Evolutionary conservation across 2,113 vertebrate species (phyloP).

Genomic region (Cololabis saira): DNA sequence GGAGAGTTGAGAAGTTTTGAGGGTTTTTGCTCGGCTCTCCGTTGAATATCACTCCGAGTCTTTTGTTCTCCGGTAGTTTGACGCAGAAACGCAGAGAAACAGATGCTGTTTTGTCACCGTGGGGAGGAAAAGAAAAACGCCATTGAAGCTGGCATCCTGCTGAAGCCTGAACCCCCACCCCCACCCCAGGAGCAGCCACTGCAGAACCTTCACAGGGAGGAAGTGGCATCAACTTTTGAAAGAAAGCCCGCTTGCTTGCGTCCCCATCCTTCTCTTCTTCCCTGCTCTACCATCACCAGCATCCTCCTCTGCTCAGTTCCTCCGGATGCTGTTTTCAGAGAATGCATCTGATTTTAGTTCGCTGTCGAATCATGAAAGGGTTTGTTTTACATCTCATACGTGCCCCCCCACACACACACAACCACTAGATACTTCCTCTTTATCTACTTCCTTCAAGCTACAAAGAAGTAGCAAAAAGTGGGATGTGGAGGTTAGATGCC

Average conservation of each 20-base stretch:
- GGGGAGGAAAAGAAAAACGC: neutral
- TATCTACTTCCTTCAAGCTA: slow-evolving; percentile 21
- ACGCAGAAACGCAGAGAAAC: neutral
- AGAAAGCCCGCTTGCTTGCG: slow-evolving; percentile 32
- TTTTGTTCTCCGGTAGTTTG: slow-evolving; percentile 6
- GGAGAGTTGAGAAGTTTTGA: slow-evolving; percentile 3
- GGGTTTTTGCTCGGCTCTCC: slow-evolving; percentile 25
- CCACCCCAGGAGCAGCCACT: slow-evolving; percentile 31
- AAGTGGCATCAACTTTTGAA: slow-evolving; percentile 32
- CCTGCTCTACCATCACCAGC: slow-evolving; percentile 10
- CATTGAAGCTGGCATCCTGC: slow-evolving; percentile 38
- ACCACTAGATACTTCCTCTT: slow-evolving; percentile 6
- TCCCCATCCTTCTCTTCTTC: neutral
- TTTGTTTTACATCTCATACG: slow-evolving; percentile 13
- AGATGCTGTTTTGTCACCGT: slow-evolving; percentile 38
- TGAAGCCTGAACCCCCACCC: slow-evolving; percentile 19
- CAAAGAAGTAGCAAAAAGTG: neutral
- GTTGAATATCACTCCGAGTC: slow-evolving; percentile 30
- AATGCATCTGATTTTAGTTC: slow-evolving; percentile 36
- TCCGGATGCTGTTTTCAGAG: slow-evolving; percentile 42
- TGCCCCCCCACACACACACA: neutral
- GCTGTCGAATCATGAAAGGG: slow-evolving; percentile 21
- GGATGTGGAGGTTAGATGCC: slow-evolving; percentile 7
- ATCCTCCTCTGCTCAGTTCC: slow-evolving; percentile 25
- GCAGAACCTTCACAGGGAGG: slow-evolving; percentile 26